A percentile compares a stretch with the other conserved stretches of the same genome.
phyloP scores from a whole-genome alignment of 1,140 invertebrate species.

The Ostrea denselamellosa region DNA sequence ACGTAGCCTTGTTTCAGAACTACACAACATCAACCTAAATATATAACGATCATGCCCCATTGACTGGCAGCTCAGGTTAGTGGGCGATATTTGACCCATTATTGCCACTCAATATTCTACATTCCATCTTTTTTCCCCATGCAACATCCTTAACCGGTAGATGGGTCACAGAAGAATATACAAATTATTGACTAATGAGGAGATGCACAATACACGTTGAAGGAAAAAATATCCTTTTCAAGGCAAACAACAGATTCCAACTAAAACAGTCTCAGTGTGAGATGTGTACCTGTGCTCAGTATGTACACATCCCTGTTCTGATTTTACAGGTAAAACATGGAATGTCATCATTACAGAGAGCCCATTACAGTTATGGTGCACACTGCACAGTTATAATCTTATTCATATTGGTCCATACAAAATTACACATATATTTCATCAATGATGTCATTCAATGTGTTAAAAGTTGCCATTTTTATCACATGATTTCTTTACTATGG shows the following conservation, averaged over 20 bases:
- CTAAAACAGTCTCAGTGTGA: not conserved
- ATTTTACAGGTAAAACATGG: not conserved
- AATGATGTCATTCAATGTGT: not conserved
- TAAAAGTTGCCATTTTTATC: constrained; percentile 24
- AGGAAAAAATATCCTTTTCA: not conserved
- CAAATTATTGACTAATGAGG: constrained; percentile 1
- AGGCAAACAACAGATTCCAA: not conserved
- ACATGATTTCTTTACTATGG: not conserved
- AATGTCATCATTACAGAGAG: not conserved
- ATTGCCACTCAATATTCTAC: constrained; percentile 5
- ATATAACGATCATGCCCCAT: not conserved
- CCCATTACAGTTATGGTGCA: not conserved
- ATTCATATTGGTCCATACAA: constrained; percentile 32
- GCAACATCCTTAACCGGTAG: not conserved
- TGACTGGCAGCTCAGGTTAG: not conserved
- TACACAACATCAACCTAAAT: not conserved
- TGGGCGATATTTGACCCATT: not conserved
- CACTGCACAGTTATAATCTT: not conserved
- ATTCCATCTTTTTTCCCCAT: not conserved
- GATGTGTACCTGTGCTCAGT: not conserved
- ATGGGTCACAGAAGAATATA: not conserved
- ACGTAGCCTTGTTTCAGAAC: not conserved
- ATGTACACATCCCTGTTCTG: not conserved
- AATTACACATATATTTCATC: constrained; percentile 12
- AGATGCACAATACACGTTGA: not conserved